These are phyloP conservation scores for Eriosoma lanigerum DNA, from an alignment of 1,140 invertebrate species.

Conservation along the genomic window DNA sequence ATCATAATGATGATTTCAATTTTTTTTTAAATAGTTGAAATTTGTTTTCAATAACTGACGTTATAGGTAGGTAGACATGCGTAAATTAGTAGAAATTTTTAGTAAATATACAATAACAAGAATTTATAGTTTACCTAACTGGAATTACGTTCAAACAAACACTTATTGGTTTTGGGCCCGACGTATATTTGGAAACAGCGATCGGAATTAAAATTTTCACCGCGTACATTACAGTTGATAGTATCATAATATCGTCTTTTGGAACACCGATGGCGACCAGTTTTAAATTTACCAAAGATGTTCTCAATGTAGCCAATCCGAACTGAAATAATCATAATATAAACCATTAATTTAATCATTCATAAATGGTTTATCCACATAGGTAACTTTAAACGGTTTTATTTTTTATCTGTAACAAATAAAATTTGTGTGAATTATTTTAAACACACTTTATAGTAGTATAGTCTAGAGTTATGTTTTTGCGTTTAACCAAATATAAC, in stretches of 20 bases:
- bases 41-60: no score
- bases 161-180: conserved; percentile 83
- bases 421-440: no score
- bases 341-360: no score
- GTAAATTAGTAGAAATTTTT: no score
- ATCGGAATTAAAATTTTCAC: conserved; percentile 92
- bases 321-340: background rate
- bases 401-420: background rate
- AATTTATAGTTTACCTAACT: conserved; percentile 72
- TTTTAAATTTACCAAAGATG: conserved; percentile 90
- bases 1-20: background rate
- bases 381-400: no score
- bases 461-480: no score
- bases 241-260: conserved; percentile 88
- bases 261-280: conserved; percentile 92
- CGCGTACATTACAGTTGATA: conserved; percentile 91
- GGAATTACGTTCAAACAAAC: conserved; percentile 89
- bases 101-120: no score
- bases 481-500: background rate
- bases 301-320: background rate
- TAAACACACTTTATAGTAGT: no score
- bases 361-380: no score
- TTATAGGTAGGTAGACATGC: no score
- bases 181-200: conserved; percentile 82
- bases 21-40: no score